phyloP scores from a whole-genome alignment of 2,797 vertebrate genomes.

The Manis javanica region DNA sequence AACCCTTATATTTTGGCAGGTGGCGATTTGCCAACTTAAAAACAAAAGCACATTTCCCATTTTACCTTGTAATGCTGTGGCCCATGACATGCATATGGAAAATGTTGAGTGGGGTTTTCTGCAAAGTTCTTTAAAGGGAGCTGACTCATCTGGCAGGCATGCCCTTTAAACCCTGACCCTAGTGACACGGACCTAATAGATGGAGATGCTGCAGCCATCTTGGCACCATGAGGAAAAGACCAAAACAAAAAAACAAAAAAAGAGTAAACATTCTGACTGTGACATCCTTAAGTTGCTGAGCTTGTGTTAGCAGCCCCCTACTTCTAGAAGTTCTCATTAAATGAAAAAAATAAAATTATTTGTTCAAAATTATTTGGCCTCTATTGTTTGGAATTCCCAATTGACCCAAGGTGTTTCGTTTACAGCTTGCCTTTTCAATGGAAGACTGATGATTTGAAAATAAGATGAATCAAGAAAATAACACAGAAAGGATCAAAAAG shows the following conservation, averaged over 20 bases:
- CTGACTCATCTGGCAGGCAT: background rate
- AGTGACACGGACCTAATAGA: background rate
- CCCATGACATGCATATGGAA: background rate
- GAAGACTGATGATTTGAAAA: background rate
- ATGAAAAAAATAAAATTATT: background rate
- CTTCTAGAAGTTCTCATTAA: background rate
- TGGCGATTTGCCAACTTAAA: slow-evolving; percentile 12
- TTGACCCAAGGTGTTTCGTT: background rate
- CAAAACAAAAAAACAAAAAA: background rate
- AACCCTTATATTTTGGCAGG: slow-evolving; percentile 23
- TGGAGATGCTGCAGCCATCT: slow-evolving; percentile 17
- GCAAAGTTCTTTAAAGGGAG: background rate
- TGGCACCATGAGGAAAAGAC: background rate
- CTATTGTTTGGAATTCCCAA: background rate
- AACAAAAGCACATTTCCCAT: background rate
- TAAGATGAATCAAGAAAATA: background rate
- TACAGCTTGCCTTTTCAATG: background rate
- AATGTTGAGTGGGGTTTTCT: background rate
- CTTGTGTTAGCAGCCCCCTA: background rate
- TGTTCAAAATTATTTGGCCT: background rate
- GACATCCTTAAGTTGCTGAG: background rate
- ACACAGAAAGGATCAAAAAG: background rate
- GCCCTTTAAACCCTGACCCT: background rate
- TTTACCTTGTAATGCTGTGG: background rate
- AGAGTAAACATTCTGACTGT: background rate